These are phyloP conservation scores for Penelope pileata DNA, from an alignment of 2,113 vertebrate genomes.

Conservation along the genomic window DNA sequence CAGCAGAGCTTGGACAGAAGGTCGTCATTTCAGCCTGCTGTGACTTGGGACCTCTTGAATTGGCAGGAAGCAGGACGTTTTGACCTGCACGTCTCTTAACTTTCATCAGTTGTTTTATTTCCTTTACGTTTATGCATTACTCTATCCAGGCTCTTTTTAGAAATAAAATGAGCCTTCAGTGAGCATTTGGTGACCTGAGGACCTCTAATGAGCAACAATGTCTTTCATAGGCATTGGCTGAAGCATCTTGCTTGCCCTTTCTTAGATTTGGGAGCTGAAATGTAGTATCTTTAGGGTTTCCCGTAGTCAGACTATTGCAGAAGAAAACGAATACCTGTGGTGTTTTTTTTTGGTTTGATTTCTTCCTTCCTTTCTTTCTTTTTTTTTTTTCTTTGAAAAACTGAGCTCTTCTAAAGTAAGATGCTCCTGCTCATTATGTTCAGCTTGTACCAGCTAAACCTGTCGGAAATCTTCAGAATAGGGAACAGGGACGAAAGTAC, in stretches of 20 bases:
- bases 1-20: background rate
- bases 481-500: background rate
- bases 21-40: background rate
- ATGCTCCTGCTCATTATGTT: background rate
- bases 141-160: background rate
- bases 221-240: slow-evolving; percentile 6
- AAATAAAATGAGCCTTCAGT: background rate
- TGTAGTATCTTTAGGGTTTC: background rate
- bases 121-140: slow-evolving; percentile 23
- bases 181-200: background rate
- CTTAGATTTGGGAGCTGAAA: background rate
- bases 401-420: background rate
- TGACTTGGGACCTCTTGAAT: slow-evolving; percentile 12
- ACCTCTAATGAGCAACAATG: background rate
- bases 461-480: background rate
- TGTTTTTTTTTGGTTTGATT: background rate
- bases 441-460: background rate
- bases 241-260: background rate
- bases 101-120: slow-evolving; percentile 40
- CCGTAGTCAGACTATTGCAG: background rate
- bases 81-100: background rate
- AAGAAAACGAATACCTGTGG: background rate
- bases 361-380: too few relatives aligned
- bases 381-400: background rate
- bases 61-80: background rate